Conservation (phyloP, 2,888 invertebrate genomes). For the Ptychoptera albimana region DNA sequence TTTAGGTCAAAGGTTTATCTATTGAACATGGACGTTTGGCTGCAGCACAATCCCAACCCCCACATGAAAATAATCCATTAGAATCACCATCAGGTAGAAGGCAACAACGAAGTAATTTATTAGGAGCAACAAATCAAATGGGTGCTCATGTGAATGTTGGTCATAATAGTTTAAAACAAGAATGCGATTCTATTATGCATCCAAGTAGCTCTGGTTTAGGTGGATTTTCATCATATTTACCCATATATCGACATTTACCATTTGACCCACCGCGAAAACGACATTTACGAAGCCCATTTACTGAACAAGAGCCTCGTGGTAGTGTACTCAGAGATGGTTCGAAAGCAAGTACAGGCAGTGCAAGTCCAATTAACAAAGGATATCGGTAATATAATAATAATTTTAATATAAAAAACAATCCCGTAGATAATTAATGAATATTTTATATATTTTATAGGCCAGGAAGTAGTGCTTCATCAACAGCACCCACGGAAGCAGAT, state of each 20-base stretch:
- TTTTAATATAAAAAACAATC: background rate
- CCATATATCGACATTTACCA: conserved; percentile 29
- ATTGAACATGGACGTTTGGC: conserved; percentile 46
- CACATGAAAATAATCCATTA: conserved; percentile 23
- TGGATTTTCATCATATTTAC: conserved; percentile 28
- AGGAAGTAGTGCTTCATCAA: conserved; percentile 30
- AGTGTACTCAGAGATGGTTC: conserved; percentile 47
- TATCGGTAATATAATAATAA: conserved; percentile 14
- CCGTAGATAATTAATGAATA: background rate
- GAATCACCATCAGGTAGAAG: conserved; percentile 31
- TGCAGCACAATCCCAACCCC: conserved; percentile 27
- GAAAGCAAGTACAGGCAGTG: conserved; percentile 30
- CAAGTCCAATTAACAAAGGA: conserved; percentile 32
- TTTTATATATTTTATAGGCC: conserved; percentile 17
- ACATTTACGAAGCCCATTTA: conserved; percentile 36
- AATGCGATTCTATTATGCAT: conserved; percentile 31
- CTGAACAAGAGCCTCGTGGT: conserved; percentile 36
- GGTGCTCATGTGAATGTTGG: background rate
- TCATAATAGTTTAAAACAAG: conserved; percentile 25
- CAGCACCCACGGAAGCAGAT: conserved; percentile 31
- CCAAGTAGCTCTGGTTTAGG: conserved; percentile 23
- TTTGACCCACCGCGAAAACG: conserved; percentile 37
- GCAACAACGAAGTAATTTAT: conserved; percentile 28
- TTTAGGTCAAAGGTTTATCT: conserved; percentile 58
- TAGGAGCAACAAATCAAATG: conserved; percentile 14